A percentile compares a stretch with the other conserved stretches of the same genome.
Conservation (phyloP, 2,113 vertebrate genomes). For the Lagenorhynchus albirostris region DNA sequence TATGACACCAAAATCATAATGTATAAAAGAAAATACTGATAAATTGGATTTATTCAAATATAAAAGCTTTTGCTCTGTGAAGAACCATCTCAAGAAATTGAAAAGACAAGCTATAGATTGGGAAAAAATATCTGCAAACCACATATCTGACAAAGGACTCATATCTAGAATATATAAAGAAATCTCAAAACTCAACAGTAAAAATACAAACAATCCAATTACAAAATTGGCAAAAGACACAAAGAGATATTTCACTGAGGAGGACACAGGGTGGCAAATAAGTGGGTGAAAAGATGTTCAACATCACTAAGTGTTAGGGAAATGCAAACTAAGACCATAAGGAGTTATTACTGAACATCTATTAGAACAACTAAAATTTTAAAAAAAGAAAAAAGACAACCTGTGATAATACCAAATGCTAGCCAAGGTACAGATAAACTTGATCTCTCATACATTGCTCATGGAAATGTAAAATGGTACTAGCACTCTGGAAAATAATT, state of each 20-base stretch:
- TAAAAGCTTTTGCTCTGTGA: background rate
- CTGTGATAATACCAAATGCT: background rate
- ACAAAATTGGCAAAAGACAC: too few relatives aligned
- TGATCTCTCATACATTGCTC: background rate
- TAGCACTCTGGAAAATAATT: background rate
- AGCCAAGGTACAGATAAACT: background rate
- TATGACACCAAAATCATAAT: background rate
- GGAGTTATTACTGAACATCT: background rate
- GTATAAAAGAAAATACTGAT: background rate
- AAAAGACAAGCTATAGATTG: background rate
- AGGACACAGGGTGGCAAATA: background rate
- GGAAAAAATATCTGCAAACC: background rate
- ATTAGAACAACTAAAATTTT: background rate
- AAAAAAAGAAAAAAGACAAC: background rate
- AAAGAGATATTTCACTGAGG: background rate
- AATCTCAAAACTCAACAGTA: background rate
- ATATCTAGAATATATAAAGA: background rate
- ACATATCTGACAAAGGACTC: background rate
- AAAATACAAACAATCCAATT: too few relatives aligned
- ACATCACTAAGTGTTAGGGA: background rate
- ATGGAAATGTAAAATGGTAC: background rate
- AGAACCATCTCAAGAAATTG: background rate
- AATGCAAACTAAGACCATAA: background rate
- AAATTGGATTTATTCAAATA: background rate
- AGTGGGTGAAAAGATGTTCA: background rate